Evolutionary conservation across 2,888 invertebrate genomes (phyloP).

Genomic region (Cryptophagus acutangulus): DNA sequence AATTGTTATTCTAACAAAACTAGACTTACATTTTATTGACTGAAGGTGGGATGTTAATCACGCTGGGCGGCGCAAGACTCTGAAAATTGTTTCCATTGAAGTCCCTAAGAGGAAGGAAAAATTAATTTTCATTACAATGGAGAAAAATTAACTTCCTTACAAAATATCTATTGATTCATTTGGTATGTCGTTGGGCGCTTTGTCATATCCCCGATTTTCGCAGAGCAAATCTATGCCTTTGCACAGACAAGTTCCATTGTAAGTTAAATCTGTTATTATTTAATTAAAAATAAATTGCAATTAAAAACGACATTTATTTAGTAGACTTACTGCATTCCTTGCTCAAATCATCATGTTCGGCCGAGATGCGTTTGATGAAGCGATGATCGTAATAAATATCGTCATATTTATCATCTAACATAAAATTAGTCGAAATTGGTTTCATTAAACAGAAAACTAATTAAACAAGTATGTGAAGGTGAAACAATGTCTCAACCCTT

Average conservation of each 20-base stretch:
- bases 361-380: constrained; percentile 50
- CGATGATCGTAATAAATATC: constrained; percentile 50
- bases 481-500: not conserved
- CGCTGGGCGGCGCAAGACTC: constrained; percentile 37
- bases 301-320: not conserved
- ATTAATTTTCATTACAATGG: constrained; percentile 5
- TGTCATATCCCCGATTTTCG: constrained; percentile 43
- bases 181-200: constrained; percentile 44
- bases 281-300: constrained; percentile 2
- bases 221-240: constrained; percentile 47
- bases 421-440: too few relatives aligned
- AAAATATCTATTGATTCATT: constrained; percentile 41
- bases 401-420: constrained; percentile 40
- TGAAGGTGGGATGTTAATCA: constrained; percentile 35
- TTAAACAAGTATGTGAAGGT: too few relatives aligned
- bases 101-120: constrained; percentile 41
- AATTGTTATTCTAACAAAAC: not conserved
- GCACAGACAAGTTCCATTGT: constrained; percentile 46
- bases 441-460: too few relatives aligned
- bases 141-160: constrained; percentile 38
- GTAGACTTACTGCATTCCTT: constrained; percentile 46
- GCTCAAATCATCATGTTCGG: constrained; percentile 48
- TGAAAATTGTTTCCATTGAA: constrained; percentile 49
- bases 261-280: constrained; percentile 30
- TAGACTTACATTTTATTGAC: constrained; percentile 48